phyloP scores from a whole-genome alignment of 2,888 invertebrate species.

The Lordiphosa fenestrarum region DNA sequence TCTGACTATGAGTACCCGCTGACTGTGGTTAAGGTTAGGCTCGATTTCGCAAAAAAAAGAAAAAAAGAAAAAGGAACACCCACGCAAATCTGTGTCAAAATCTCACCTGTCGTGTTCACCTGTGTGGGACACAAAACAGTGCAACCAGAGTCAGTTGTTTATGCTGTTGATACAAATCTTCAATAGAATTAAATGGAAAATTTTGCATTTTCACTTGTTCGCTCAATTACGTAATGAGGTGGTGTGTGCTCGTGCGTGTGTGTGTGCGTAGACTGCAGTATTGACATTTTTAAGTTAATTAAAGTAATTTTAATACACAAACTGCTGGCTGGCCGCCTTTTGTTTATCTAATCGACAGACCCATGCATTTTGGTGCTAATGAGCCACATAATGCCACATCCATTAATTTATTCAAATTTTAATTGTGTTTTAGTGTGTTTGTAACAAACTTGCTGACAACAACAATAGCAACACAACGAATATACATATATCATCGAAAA shows the following conservation, averaged over 20 bases:
- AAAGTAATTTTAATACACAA: slow-evolving; percentile 45
- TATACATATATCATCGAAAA: slow-evolving; percentile 41
- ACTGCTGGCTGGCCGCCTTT: slow-evolving; percentile 4
- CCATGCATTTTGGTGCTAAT: slow-evolving; percentile 45
- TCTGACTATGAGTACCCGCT: slow-evolving; percentile 87
- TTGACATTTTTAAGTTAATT: slow-evolving; percentile 57
- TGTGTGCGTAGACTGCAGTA: slow-evolving; percentile 23
- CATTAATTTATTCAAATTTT: slow-evolving; percentile 59
- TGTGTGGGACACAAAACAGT: slow-evolving; percentile 10
- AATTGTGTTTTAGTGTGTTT: slow-evolving; percentile 38
- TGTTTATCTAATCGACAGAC: slow-evolving; percentile 54
- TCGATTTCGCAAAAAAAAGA: slow-evolving; percentile 11
- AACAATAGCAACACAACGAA: not conserved
- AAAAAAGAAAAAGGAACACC: not conserved
- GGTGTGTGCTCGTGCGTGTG: slow-evolving; percentile 12
- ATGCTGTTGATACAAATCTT: slow-evolving; percentile 43
- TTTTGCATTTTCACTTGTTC: slow-evolving; percentile 29
- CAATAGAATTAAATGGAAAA: slow-evolving; percentile 32
- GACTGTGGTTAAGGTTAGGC: slow-evolving; percentile 86
- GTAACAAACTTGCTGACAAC: slow-evolving; percentile 32
- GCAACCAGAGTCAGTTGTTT: slow-evolving; percentile 1
- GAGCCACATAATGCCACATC: slow-evolving; percentile 63
- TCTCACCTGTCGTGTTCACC: slow-evolving; percentile 15
- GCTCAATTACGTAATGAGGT: slow-evolving; percentile 32
- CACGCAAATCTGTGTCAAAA: slow-evolving; percentile 1